Conservation (phyloP, 2,888 invertebrate genomes). For the Parnassius smintheus region DNA sequence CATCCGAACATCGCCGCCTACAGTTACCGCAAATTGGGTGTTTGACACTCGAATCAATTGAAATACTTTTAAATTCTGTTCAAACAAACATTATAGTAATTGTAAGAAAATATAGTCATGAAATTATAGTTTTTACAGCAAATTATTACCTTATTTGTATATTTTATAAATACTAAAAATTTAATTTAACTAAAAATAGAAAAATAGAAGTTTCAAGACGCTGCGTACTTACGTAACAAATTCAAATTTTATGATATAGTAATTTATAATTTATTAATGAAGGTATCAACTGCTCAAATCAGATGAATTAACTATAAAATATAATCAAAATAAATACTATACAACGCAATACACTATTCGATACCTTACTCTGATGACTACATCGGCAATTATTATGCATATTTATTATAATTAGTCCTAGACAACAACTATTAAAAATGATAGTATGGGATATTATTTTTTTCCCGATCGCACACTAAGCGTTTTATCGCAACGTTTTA, state of each 20-base stretch:
- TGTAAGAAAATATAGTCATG: too few relatives aligned
- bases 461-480: background rate
- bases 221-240: too few relatives aligned
- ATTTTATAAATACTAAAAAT: too few relatives aligned
- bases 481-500: background rate
- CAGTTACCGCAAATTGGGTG: background rate
- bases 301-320: background rate
- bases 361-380: background rate
- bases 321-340: slow-evolving; percentile 21
- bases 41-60: too few relatives aligned
- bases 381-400: background rate
- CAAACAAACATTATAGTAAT: too few relatives aligned
- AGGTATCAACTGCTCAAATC: too few relatives aligned
- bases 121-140: too few relatives aligned
- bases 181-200: too few relatives aligned
- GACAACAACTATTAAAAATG: background rate
- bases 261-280: background rate
- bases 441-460: background rate
- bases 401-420: background rate
- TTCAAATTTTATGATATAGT: background rate
- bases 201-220: too few relatives aligned
- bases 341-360: slow-evolving; percentile 8
- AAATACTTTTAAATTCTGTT: too few relatives aligned
- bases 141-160: too few relatives aligned
- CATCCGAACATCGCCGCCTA: slow-evolving; percentile 1